phyloP scores from a whole-genome alignment of 2,888 invertebrate species.

The Tiliacea citrago region DNA sequence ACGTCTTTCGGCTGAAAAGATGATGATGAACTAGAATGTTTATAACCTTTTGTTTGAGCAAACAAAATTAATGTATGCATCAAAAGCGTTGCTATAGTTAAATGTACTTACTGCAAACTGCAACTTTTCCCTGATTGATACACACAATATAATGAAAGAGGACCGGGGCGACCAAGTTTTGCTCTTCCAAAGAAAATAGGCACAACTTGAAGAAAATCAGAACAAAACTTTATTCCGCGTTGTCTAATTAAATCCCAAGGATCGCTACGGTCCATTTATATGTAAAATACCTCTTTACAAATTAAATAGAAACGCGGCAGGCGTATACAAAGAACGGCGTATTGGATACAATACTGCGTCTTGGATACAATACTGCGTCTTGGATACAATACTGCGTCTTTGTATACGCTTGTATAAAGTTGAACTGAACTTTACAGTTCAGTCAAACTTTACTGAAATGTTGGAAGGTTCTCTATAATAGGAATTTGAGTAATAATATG shows the following conservation, averaged over 20 bases:
- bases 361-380: no score
- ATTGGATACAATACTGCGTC: no score
- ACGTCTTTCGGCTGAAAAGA: no score
- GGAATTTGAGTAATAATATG: not conserved
- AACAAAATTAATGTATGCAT: not conserved
- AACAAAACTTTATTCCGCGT: constrained; percentile 17
- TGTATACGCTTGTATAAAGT: constrained; percentile 6
- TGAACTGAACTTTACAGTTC: not conserved
- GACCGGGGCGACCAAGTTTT: not conserved
- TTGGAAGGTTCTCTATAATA: not conserved
- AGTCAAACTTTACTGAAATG: constrained; percentile 3
- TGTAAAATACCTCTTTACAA: constrained; percentile 22
- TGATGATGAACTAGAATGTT: no score
- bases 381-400: no score
- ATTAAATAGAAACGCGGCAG: constrained; percentile 9
- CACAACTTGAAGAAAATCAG: constrained; percentile 7
- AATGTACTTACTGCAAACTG: not conserved
- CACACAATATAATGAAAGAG: constrained; percentile 6
- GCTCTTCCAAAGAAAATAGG: constrained; percentile 9
- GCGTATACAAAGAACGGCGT: no score
- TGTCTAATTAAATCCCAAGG: constrained; percentile 24
- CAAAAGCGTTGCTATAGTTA: not conserved
- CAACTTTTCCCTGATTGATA: constrained; percentile 5
- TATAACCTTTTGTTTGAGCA: no score
- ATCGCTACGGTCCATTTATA: constrained; percentile 11